Conservation (phyloP, 92 coral and sea anemone genomes). For the Porites divaricata region DNA sequence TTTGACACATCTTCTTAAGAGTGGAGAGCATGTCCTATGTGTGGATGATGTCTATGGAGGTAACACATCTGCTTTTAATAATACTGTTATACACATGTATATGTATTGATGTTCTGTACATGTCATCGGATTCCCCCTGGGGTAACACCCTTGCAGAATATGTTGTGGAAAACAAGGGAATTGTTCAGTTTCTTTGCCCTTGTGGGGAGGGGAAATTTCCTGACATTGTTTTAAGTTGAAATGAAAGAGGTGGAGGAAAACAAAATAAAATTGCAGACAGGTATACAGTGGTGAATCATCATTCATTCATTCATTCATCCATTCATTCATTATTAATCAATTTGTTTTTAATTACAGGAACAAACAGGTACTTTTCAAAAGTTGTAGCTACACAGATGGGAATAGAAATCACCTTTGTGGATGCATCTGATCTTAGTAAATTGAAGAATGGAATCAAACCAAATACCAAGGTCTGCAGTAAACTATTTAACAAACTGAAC, state of each 20-base stretch:
- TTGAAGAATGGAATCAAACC: conserved; percentile 88
- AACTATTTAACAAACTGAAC: background rate
- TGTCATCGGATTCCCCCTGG: too few species aligned
- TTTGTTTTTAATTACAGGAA: conserved; percentile 61
- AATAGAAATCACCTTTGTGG: conserved; percentile 77
- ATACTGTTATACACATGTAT: too few species aligned
- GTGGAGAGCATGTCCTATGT: conserved; percentile 90
- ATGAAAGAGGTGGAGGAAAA: background rate
- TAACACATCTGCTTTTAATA: conserved; percentile 7
- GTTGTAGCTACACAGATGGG: conserved; percentile 81
- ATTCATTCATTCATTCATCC: background rate
- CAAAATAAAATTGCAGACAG: too few species aligned
- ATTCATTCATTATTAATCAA: background rate
- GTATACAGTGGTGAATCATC: too few species aligned
- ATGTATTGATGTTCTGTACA: too few species aligned
- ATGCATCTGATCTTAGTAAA: conserved; percentile 75
- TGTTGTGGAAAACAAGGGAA: too few species aligned
- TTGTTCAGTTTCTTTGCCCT: too few species aligned
- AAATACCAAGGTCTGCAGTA: conserved; percentile 78
- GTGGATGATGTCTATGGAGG: conserved; percentile 99
- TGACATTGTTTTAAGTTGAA: background rate
- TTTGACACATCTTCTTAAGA: conserved; percentile 83
- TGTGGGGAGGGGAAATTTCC: too few species aligned
- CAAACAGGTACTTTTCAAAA: conserved; percentile 89
- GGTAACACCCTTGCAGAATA: too few species aligned